phyloP scores from a whole-genome alignment of 2,113 vertebrate species.

The Aptenodytes patagonicus region DNA sequence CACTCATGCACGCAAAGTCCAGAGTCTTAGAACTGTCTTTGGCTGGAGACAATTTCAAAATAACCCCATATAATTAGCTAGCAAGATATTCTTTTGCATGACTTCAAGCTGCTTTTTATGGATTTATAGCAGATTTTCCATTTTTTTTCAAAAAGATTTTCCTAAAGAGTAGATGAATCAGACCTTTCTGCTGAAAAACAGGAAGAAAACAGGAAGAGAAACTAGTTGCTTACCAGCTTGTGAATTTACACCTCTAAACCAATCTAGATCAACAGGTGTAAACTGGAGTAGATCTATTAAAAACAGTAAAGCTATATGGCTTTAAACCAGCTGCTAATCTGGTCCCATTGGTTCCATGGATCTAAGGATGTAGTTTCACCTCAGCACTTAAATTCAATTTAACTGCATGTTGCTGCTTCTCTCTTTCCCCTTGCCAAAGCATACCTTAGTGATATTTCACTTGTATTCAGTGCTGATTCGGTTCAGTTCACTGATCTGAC shows the following conservation, averaged over 20 bases:
- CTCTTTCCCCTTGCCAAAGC: background rate
- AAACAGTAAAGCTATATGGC: background rate
- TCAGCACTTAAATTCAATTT: background rate
- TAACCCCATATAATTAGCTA: background rate
- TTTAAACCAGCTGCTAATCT: background rate
- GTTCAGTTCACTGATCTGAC: slow-evolving; percentile 9
- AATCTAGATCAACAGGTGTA: background rate
- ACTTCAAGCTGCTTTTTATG: background rate
- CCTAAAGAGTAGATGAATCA: background rate
- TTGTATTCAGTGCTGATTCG: background rate
- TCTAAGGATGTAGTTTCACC: background rate
- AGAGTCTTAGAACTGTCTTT: background rate
- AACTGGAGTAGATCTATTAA: background rate
- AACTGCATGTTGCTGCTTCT: background rate
- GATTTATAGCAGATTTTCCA: background rate
- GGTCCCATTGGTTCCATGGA: background rate
- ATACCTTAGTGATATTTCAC: background rate
- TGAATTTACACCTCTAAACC: background rate
- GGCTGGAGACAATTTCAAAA: background rate
- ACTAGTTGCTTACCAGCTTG: background rate
- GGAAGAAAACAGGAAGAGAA: slow-evolving; percentile 22
- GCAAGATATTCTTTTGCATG: background rate
- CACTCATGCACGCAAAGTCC: accelerated
- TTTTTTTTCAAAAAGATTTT: background rate
- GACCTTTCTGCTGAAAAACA: background rate